These are phyloP conservation scores for Plecotus auritus DNA, from an alignment of 2,113 vertebrate genomes.

Conservation along the genomic window DNA sequence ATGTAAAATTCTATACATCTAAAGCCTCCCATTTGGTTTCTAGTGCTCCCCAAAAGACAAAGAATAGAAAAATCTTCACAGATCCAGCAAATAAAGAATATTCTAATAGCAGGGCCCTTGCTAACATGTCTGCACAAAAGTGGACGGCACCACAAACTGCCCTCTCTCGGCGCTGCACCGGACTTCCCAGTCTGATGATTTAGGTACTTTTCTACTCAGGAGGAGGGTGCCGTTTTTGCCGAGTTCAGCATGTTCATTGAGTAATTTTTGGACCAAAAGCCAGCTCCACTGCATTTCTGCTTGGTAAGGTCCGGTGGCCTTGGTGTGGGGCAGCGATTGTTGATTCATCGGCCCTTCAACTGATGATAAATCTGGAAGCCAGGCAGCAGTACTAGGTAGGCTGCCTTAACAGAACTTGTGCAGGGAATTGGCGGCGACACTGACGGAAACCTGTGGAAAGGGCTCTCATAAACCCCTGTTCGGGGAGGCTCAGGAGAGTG, in stretches of 20 bases:
- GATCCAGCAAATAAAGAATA: background rate
- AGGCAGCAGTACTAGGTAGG: background rate
- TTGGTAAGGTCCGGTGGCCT: constrained; percentile 64
- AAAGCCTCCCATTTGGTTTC: background rate
- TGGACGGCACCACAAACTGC: background rate
- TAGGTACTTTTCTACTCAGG: constrained; percentile 19
- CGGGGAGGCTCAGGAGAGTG: background rate
- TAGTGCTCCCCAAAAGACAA: background rate
- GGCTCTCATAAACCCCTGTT: rapidly evolving
- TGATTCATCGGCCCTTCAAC: constrained; percentile 45
- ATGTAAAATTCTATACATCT: background rate
- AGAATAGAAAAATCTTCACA: background rate
- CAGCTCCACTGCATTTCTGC: constrained; percentile 41
- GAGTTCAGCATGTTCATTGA: constrained; percentile 59
- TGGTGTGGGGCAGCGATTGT: background rate
- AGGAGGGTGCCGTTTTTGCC: constrained; percentile 20
- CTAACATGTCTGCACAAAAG: background rate
- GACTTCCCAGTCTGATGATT: constrained; percentile 32
- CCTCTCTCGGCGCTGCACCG: background rate
- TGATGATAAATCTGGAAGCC: constrained; percentile 49
- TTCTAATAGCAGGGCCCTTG: background rate
- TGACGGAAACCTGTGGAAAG: background rate
- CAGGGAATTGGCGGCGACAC: background rate
- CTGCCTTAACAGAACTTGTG: background rate
- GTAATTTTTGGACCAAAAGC: background rate